A percentile compares a stretch with the other conserved stretches of the same genome.
Evolutionary conservation across 2,888 invertebrate species (phyloP).

Genomic region (Teleogryllus oceanicus): DNA sequence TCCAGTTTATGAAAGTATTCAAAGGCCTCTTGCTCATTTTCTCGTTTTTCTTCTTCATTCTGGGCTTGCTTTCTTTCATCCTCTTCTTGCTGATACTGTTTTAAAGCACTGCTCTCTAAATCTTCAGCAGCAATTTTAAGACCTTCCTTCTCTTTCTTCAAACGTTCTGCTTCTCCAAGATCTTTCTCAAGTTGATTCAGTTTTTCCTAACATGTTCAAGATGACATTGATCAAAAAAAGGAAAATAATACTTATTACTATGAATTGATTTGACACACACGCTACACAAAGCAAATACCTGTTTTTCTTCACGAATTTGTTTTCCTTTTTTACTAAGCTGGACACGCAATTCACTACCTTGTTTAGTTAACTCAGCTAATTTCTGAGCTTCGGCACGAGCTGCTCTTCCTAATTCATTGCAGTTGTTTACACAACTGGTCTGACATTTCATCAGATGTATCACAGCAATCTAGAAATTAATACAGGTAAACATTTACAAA

Average conservation of each 20-base stretch:
- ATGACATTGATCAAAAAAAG: not conserved
- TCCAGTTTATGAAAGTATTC: conserved; percentile 76
- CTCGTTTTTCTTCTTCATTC: conserved; percentile 57
- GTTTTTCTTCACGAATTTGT: conserved; percentile 68
- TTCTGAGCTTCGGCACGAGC: conserved; percentile 72
- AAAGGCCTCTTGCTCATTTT: conserved; percentile 60
- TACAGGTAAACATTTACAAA: conserved; percentile 20
- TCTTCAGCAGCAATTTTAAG: conserved; percentile 70
- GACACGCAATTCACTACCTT: conserved; percentile 71
- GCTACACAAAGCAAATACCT: conserved; percentile 40
- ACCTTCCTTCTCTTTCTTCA: conserved; percentile 72
- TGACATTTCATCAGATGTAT: conserved; percentile 57
- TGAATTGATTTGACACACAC: not conserved
- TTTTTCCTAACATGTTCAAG: conserved; percentile 51
- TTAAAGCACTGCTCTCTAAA: conserved; percentile 70
- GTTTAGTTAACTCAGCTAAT: conserved; percentile 67
- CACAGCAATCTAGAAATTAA: conserved; percentile 61
- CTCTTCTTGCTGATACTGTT: conserved; percentile 68
- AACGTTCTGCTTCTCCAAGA: conserved; percentile 70
- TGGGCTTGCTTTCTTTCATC: conserved; percentile 56
- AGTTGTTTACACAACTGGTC: conserved; percentile 70
- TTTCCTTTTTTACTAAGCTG: conserved; percentile 75
- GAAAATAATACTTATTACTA: not conserved
- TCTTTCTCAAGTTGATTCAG: conserved; percentile 68
- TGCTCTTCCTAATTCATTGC: conserved; percentile 73